Conservation (phyloP, 2,888 invertebrate species). For the Drosophila villosipedis region DNA sequence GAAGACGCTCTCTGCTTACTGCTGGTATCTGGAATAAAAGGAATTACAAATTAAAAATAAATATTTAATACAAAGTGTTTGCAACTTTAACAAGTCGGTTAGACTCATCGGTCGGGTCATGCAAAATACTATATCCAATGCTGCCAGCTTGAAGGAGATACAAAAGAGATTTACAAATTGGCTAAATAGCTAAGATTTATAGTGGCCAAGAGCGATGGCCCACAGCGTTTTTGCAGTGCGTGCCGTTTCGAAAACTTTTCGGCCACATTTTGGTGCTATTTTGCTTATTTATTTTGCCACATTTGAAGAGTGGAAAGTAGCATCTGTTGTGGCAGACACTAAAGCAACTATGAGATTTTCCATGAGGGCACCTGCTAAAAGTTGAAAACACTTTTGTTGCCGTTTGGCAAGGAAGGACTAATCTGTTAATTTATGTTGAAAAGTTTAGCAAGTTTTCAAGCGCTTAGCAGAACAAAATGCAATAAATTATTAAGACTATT, state of each 20-base stretch:
- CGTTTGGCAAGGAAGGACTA: slow-evolving; percentile 51
- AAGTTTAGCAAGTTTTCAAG: slow-evolving; percentile 72
- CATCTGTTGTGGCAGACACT: slow-evolving; percentile 42
- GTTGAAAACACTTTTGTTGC: slow-evolving; percentile 39
- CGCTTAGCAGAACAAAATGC: slow-evolving; percentile 76
- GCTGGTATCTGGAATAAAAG: not conserved
- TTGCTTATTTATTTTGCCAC: slow-evolving; percentile 25
- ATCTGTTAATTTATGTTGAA: slow-evolving; percentile 78
- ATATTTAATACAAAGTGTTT: slow-evolving; percentile 53
- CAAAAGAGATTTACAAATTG: slow-evolving; percentile 65
- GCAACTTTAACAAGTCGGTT: slow-evolving; percentile 40
- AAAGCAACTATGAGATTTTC: slow-evolving; percentile 25
- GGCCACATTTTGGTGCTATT: slow-evolving; percentile 35
- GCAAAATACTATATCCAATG: slow-evolving; percentile 26
- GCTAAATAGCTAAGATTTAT: slow-evolving; percentile 66
- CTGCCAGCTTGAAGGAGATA: slow-evolving; percentile 11
- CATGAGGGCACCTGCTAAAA: slow-evolving; percentile 50
- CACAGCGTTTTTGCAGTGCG: slow-evolving; percentile 46
- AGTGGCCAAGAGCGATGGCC: slow-evolving; percentile 31
- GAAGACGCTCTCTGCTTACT: slow-evolving; percentile 8
- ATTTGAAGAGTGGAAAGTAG: slow-evolving; percentile 42
- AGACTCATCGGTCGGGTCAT: slow-evolving; percentile 5
- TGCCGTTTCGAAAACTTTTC: slow-evolving; percentile 48
- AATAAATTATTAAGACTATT: slow-evolving; percentile 77
- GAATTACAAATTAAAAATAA: slow-evolving; percentile 46